Conservation (phyloP, 1,140 invertebrate genomes). For the Ceratitis capitata region DNA sequence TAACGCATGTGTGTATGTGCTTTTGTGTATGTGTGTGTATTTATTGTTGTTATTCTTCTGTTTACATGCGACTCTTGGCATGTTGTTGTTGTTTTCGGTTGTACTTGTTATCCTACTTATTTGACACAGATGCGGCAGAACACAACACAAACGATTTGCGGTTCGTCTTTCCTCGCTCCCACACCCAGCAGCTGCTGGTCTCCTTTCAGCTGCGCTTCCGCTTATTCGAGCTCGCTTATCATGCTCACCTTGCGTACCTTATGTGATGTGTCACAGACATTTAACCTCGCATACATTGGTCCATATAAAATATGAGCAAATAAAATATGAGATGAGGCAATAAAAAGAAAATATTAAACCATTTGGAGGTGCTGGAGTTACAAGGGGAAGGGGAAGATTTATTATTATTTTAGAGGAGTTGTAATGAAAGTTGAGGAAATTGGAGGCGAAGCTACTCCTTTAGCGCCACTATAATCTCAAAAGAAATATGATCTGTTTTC, state of each 20-base stretch:
- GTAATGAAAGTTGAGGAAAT: not conserved
- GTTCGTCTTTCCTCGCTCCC: not conserved
- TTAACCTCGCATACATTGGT: not conserved
- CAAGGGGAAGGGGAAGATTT: not conserved
- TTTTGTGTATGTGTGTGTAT: not conserved
- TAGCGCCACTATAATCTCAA: too few species aligned
- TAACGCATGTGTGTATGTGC: not conserved
- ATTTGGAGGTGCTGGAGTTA: not conserved
- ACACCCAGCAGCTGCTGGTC: not conserved
- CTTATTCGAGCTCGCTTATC: not conserved
- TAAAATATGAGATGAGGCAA: not conserved
- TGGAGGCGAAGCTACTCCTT: too few species aligned
- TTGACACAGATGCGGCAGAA: conserved; percentile 9
- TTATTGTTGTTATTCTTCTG: not conserved
- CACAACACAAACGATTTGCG: conserved; percentile 16
- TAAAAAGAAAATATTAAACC: not conserved
- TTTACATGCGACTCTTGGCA: not conserved
- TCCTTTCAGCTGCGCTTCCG: not conserved
- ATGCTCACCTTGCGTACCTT: not conserved
- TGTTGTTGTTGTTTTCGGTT: not conserved
- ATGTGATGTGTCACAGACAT: not conserved
- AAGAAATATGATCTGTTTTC: too few species aligned
- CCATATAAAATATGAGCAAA: not conserved
- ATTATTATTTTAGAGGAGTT: not conserved
- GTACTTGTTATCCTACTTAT: not conserved